phyloP scores from a whole-genome alignment of 2,888 invertebrate species.

The Acheta domesticus region DNA sequence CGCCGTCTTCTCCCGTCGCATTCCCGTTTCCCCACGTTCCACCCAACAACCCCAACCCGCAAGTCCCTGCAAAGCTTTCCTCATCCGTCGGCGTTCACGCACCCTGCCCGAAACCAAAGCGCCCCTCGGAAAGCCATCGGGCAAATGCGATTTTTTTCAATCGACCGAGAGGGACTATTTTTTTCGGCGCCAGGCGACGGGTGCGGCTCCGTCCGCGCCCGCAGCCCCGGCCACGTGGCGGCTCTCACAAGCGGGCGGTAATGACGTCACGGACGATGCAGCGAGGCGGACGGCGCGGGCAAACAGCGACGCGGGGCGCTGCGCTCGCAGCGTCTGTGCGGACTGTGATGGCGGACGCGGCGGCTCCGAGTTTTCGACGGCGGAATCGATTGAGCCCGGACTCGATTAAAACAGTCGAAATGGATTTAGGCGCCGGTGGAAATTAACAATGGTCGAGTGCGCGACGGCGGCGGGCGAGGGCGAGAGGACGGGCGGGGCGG shows the following conservation, averaged over 20 bases:
- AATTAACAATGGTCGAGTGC: not conserved
- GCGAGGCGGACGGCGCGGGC: not conserved
- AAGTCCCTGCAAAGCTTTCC: no score
- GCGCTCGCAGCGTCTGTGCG: no score
- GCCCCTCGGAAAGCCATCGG: not conserved
- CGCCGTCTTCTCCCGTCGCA: no score
- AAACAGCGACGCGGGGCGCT: not conserved
- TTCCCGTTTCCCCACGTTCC: no score
- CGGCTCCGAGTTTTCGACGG: not conserved
- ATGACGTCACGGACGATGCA: not conserved
- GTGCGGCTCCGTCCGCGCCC: not conserved
- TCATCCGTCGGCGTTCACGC: no score
- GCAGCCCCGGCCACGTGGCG: not conserved
- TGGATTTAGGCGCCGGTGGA: not conserved
- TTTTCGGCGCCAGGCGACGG: not conserved
- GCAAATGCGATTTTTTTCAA: not conserved
- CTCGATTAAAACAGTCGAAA: conserved; percentile 18
- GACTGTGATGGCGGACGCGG: not conserved
- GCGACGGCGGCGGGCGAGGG: no score
- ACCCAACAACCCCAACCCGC: no score
- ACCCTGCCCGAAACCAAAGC: not conserved
- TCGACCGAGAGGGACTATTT: not conserved
- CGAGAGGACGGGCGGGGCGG: no score
- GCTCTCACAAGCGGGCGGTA: not conserved
- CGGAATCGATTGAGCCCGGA: not conserved